Conservation (phyloP, 2,888 invertebrate species). For the Scaptomyza cyrtandrae region DNA sequence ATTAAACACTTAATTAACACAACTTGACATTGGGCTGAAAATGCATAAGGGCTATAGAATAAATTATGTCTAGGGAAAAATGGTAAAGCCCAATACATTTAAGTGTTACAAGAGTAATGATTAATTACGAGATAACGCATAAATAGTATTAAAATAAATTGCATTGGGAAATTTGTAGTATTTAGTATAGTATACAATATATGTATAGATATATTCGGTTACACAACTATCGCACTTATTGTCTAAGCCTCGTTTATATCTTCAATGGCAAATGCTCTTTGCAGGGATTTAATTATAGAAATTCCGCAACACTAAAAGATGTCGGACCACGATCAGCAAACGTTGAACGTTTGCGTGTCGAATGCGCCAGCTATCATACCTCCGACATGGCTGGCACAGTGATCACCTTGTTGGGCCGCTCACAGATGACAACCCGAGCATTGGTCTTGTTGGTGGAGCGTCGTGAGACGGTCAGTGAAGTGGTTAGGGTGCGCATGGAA, state of each 20-base stretch:
- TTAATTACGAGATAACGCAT: conserved; percentile 38
- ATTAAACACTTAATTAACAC: conserved; percentile 20
- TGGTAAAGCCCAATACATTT: conserved; percentile 4
- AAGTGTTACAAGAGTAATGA: conserved; percentile 21
- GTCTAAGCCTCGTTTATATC: conserved; percentile 68
- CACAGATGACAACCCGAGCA: conserved; percentile 82
- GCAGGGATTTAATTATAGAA: conserved; percentile 48
- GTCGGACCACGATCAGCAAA: conserved; percentile 69
- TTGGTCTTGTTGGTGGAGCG: conserved; percentile 82
- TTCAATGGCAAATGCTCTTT: conserved; percentile 11
- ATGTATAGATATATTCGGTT: conserved; percentile 7
- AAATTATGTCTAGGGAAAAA: not conserved
- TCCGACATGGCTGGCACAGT: conserved; percentile 83
- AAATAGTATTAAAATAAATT: conserved; percentile 58
- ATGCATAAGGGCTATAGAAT: not conserved
- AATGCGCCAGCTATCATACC: conserved; percentile 83
- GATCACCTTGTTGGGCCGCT: conserved; percentile 76
- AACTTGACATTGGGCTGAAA: conserved; percentile 23
- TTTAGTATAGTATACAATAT: not conserved
- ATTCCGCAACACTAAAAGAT: conserved; percentile 74
- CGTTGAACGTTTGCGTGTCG: conserved; percentile 68
- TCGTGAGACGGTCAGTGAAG: conserved; percentile 83
- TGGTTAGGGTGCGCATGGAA: conserved; percentile 84
- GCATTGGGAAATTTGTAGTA: conserved; percentile 57
- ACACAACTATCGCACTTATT: conserved; percentile 72